These are phyloP conservation scores for Motacilla tschutschensis DNA, from an alignment of 2,113 vertebrate genomes.

Conservation along the genomic window DNA sequence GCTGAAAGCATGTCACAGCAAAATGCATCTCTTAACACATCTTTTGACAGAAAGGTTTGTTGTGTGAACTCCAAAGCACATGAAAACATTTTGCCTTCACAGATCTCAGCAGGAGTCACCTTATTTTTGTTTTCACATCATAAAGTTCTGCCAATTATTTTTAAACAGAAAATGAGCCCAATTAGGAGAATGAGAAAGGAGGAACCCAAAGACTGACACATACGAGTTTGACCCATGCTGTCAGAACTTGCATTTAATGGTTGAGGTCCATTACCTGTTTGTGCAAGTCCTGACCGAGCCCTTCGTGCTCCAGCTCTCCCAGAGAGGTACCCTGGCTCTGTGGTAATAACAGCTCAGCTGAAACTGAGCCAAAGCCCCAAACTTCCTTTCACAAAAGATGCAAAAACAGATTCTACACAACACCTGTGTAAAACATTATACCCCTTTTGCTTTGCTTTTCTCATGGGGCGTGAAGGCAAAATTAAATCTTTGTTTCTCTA, in stretches of 20 bases:
- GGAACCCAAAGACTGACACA: not conserved
- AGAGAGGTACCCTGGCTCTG: not conserved
- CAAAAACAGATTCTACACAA: conserved; percentile 7
- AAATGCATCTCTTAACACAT: not conserved
- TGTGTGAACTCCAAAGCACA: not conserved
- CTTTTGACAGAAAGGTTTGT: not conserved
- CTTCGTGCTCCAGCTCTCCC: not conserved
- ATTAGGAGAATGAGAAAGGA: conserved; percentile 24
- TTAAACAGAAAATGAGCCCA: conserved; percentile 4
- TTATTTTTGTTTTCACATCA: not conserved
- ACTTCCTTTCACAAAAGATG: conserved; percentile 65
- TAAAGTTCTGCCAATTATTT: conserved; percentile 13
- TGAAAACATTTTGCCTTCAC: not conserved
- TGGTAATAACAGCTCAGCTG: conserved; percentile 53
- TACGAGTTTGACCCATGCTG: not conserved
- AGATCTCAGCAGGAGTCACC: not conserved
- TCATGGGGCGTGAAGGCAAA: not conserved
- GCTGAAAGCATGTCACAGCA: not conserved
- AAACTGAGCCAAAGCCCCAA: conserved; percentile 67
- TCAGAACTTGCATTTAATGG: conserved; percentile 25
- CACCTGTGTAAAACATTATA: conserved; percentile 1
- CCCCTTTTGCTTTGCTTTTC: not conserved
- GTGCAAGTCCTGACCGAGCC: not conserved
- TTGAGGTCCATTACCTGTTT: conserved; percentile 1
- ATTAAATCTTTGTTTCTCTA: not conserved